These are phyloP conservation scores for Drosophila pruinosa DNA, from an alignment of 1,140 invertebrate genomes.

Conservation along the genomic window DNA sequence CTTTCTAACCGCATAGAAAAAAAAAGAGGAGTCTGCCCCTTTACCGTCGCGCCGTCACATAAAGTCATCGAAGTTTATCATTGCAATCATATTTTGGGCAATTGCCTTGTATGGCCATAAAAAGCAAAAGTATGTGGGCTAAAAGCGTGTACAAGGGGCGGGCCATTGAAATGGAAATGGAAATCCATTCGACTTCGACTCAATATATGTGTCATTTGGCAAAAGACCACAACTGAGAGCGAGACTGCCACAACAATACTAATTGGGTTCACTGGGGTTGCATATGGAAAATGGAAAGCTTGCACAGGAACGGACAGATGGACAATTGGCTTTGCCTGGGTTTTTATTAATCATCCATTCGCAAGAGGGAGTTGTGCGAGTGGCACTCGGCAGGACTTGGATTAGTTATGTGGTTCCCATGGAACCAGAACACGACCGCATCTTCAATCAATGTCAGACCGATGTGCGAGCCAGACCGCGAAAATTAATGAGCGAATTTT, in stretches of 20 bases:
- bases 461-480: constrained; percentile 38
- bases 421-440: constrained; percentile 68
- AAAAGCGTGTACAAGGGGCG: constrained; percentile 68
- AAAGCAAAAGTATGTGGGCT: constrained; percentile 50
- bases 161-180: constrained; percentile 51
- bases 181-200: constrained; percentile 45
- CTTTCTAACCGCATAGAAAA: constrained; percentile 35
- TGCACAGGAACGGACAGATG: background rate
- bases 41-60: constrained; percentile 31
- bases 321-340: constrained; percentile 26
- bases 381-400: background rate
- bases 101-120: constrained; percentile 15
- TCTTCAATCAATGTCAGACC: constrained; percentile 76
- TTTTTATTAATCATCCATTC: background rate
- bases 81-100: constrained; percentile 37
- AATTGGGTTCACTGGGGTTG: constrained; percentile 73
- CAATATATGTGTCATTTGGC: constrained; percentile 75
- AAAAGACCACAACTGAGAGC: constrained; percentile 1
- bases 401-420: constrained; percentile 51
- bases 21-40: background rate
- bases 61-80: constrained; percentile 79
- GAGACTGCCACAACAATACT: constrained; percentile 42
- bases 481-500: constrained; percentile 78
- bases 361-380: constrained; percentile 18
- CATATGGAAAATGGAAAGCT: constrained; percentile 54